Conservation (phyloP, 2,888 invertebrate species). For the Drosophila phalerata region DNA sequence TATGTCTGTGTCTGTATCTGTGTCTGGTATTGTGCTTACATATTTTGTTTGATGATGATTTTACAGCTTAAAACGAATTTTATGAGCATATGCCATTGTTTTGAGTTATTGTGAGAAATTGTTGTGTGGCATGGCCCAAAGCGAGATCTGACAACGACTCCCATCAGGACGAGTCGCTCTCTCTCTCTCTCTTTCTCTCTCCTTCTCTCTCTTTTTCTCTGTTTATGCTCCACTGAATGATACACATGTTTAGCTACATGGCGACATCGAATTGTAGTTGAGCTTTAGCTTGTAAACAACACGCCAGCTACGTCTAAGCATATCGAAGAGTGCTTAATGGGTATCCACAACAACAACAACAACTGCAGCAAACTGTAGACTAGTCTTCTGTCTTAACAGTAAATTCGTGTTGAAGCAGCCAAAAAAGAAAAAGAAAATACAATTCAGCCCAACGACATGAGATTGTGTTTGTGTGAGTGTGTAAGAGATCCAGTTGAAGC, state of each 20-base stretch:
- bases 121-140: conserved; percentile 49
- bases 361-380: conserved; percentile 13
- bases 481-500: conserved; percentile 2
- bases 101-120: conserved; percentile 83
- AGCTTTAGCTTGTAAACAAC: conserved; percentile 49
- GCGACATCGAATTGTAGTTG: conserved; percentile 79
- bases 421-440: conserved; percentile 21
- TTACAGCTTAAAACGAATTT: conserved; percentile 85
- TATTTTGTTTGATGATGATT: conserved; percentile 83
- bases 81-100: conserved; percentile 83
- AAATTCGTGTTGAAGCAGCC: conserved; percentile 52
- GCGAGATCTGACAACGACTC: conserved; percentile 9
- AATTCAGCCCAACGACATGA: conserved; percentile 21
- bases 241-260: conserved; percentile 83
- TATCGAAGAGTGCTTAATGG: conserved; percentile 54
- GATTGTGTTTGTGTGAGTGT: neutral
- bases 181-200: neutral
- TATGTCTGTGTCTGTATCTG: conserved; percentile 36
- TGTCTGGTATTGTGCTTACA: conserved; percentile 62
- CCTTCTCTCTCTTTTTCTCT: neutral
- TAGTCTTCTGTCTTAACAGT: conserved; percentile 55
- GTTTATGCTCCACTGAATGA: conserved; percentile 51
- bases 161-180: conserved; percentile 13
- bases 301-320: conserved; percentile 31
- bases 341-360: conserved; percentile 26